A percentile compares a stretch with the other conserved stretches of the same genome.
Conservation (phyloP, 2,797 vertebrate species). For the Hypotaenidia okinawae region DNA sequence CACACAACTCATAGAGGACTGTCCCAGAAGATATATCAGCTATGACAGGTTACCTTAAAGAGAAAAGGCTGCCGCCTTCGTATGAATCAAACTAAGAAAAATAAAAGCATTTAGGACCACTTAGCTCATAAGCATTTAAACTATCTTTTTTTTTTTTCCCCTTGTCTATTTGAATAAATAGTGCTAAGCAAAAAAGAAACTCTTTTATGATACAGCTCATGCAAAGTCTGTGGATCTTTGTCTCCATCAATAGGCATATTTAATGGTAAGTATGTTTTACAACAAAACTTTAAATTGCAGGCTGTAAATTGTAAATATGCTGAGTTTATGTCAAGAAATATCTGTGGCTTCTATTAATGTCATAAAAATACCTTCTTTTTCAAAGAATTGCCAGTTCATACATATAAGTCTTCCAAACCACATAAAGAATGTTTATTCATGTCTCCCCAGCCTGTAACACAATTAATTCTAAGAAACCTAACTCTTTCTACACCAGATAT, state of each 20-base stretch:
- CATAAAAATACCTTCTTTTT: neutral
- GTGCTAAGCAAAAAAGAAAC: neutral
- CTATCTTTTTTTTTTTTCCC: neutral
- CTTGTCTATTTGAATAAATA: neutral
- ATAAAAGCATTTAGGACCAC: constrained; percentile 6
- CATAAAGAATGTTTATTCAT: neutral
- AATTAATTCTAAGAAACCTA: neutral
- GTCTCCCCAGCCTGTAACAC: neutral
- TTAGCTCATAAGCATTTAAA: neutral
- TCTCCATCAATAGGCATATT: neutral
- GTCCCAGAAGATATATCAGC: constrained; percentile 24
- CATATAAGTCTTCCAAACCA: neutral
- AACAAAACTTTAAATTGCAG: neutral
- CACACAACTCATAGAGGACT: neutral
- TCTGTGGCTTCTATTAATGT: neutral
- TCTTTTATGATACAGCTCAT: neutral
- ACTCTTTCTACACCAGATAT: neutral
- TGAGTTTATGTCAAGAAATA: neutral
- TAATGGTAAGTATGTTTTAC: neutral
- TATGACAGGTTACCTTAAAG: constrained; percentile 36
- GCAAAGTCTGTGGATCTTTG: neutral
- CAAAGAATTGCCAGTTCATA: neutral
- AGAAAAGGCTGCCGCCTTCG: neutral
- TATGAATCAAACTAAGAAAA: constrained; percentile 18
- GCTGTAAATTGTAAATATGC: neutral